Evolutionary conservation across 2,888 invertebrate species (phyloP).

Genomic region (Mystacides longicornis): DNA sequence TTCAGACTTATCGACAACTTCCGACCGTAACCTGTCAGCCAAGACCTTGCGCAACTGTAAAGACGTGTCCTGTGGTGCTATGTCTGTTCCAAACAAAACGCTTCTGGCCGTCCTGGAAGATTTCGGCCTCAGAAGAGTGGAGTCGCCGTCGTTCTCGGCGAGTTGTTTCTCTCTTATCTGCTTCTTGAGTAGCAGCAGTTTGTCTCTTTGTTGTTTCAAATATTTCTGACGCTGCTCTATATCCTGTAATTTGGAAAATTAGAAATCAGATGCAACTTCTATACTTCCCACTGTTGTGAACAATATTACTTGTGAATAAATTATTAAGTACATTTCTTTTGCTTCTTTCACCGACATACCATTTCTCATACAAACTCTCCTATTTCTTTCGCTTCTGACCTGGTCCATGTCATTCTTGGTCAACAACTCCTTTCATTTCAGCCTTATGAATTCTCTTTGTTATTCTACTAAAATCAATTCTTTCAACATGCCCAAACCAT

Average conservation of each 20-base stretch:
- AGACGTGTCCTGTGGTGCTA: slow-evolving; percentile 38
- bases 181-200: slow-evolving; percentile 81
- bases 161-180: slow-evolving; percentile 78
- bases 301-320: too few relatives aligned
- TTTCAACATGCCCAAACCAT: too few relatives aligned
- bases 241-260: slow-evolving; percentile 42
- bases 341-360: too few relatives aligned
- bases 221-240: slow-evolving; percentile 76
- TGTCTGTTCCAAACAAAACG: slow-evolving; percentile 46
- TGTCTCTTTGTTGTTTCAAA: slow-evolving; percentile 82
- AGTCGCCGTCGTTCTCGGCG: slow-evolving; percentile 50
- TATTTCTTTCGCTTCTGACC: too few relatives aligned
- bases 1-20: slow-evolving; percentile 62
- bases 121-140: slow-evolving; percentile 51
- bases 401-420: too few relatives aligned
- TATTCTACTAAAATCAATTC: too few relatives aligned
- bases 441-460: too few relatives aligned
- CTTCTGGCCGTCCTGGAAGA: slow-evolving; percentile 70
- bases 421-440: too few relatives aligned
- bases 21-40: slow-evolving; percentile 75
- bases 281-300: too few relatives aligned
- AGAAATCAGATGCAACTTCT: too few relatives aligned
- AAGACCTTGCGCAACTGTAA: slow-evolving; percentile 76
- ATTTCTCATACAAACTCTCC: too few relatives aligned
- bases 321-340: too few relatives aligned